phyloP scores from a whole-genome alignment of 2,797 vertebrate genomes.

The Cyprinella venusta region DNA sequence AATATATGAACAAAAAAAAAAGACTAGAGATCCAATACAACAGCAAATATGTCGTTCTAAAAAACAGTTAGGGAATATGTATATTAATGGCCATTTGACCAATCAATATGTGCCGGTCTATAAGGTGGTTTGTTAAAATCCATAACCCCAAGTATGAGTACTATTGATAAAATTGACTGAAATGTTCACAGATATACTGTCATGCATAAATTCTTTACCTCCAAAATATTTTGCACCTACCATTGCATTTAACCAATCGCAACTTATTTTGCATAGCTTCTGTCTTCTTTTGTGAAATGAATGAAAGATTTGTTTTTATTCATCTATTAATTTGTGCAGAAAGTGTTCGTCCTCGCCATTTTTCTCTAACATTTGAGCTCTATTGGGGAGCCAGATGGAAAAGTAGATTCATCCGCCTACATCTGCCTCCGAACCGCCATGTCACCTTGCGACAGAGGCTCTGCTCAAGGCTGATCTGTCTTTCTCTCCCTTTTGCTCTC shows the following conservation, averaged over 20 bases:
- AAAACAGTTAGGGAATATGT: too few species aligned
- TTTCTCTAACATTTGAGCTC: slow-evolving; percentile 27
- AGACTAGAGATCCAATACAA: too few species aligned
- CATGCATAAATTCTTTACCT: neutral
- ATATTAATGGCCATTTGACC: too few species aligned
- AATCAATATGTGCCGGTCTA: neutral
- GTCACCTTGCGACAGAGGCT: slow-evolving; percentile 54
- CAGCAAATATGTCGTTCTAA: too few species aligned
- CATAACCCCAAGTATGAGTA: neutral
- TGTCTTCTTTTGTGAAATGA: neutral
- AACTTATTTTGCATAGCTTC: neutral
- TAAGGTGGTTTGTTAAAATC: neutral
- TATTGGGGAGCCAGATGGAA: slow-evolving; percentile 42
- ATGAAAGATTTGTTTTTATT: neutral
- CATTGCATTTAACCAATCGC: neutral
- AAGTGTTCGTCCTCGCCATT: slow-evolving; percentile 34
- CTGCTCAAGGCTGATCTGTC: slow-evolving; percentile 35
- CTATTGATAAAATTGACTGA: neutral
- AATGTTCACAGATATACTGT: neutral
- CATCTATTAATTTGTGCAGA: slow-evolving; percentile 5
- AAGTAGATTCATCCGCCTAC: slow-evolving; percentile 52
- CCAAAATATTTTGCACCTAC: neutral
- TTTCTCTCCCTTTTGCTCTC: neutral
- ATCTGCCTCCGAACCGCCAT: slow-evolving; percentile 48
- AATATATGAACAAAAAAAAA: neutral